Evolutionary conservation across 2,888 invertebrate species (phyloP).

Genomic region (Hirtodrosophila duncani): DNA sequence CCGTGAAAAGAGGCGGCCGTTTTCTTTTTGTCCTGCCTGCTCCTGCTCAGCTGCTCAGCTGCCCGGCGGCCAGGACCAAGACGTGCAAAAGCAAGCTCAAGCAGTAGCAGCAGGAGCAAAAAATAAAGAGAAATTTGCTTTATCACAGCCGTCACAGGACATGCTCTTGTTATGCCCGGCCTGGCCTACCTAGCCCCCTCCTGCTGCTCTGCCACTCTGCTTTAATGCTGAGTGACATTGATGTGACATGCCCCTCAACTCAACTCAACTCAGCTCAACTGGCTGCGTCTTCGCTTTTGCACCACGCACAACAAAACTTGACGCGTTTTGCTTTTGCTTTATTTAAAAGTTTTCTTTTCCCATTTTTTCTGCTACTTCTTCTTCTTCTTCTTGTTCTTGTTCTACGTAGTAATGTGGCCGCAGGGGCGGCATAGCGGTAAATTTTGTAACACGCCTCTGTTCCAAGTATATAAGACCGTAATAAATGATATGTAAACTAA

Average conservation of each 20-base stretch:
- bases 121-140: conserved; percentile 48
- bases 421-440: conserved; percentile 9
- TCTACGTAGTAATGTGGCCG: conserved; percentile 56
- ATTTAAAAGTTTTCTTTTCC: too few species aligned
- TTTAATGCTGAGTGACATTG: conserved; percentile 74
- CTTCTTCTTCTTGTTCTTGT: not conserved
- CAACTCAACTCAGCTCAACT: too few species aligned
- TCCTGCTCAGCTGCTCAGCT: conserved; percentile 54
- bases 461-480: conserved; percentile 23
- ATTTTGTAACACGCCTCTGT: too few species aligned
- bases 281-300: too few species aligned
- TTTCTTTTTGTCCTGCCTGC: too few species aligned
- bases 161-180: conserved; percentile 32
- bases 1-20: conserved; percentile 34
- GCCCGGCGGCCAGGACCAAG: conserved; percentile 7
- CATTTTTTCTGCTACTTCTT: conserved; percentile 1
- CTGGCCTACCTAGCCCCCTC: not conserved
- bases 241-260: conserved; percentile 70
- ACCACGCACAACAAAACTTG: too few species aligned
- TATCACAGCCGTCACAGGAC: conserved; percentile 60
- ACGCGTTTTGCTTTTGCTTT: conserved; percentile 11
- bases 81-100: conserved; percentile 6
- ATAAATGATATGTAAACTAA: conserved; percentile 69
- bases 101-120: too few species aligned
- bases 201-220: conserved; percentile 1